Evolutionary conservation across 2,888 invertebrate genomes (phyloP), one percentile per base, ranked within the genome.

Genomic region (Nephrotoma flavescens): DNA sequence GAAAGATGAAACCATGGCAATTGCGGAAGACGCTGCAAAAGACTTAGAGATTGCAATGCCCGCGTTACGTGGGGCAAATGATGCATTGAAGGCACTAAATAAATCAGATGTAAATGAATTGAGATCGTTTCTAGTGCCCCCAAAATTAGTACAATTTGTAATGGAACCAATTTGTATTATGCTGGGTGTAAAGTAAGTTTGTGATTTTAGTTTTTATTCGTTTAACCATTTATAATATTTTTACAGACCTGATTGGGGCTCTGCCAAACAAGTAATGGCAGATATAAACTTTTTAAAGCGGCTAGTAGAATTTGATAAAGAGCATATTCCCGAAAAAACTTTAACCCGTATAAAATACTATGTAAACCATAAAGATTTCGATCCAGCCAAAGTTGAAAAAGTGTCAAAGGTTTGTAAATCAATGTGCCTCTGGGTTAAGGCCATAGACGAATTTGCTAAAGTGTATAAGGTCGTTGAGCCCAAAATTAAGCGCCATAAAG

Each of bases 101-200:
- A 98, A 98, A 90, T 96, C 95, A 52, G 98, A 98, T 90, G 97
- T 98, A 87, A 96, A 97, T 90, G 98, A 98, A 91, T 92, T 98
- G 86, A 95, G 96, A 89, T 97, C 96, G 0, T 97, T 97, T 90
- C 95, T 95, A 88, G 97, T 97, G 89, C 98, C 98, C 0, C 98
- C 98, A 0, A 94, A 94, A 19, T 92, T 98, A 7, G 97, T 98
- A 6, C 94, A 95, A 88, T 96, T 96, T 89, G 97, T 97, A 3
- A 97, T 98, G 97, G 98, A 98, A 91, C 95, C 97, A 7, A 96
- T 98, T 11, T 97, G 97, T 91, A 94, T 97, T 88, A 92, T 98
- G 0, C 91, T 98, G 7, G 95, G 95, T 3, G 93, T 94, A 87
- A 97, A 97, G 97, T 97, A 91, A 92, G 93, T 92, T 71, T 85